Evolutionary conservation across 2,113 vertebrate genomes (phyloP).

Genomic region (Oreochromis aureus): DNA sequence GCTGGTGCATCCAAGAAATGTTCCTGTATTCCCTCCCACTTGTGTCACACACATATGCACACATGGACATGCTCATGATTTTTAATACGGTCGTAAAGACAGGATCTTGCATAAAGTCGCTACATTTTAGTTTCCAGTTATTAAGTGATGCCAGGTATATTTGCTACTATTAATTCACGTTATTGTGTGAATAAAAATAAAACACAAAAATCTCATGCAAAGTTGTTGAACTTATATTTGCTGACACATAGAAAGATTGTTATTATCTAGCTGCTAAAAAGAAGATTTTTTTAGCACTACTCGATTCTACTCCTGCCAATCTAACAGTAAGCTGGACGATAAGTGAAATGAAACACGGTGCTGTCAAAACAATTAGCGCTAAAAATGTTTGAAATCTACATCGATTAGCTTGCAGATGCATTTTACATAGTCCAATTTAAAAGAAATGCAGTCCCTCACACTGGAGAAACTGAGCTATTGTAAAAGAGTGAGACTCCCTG

Average conservation of each 20-base stretch:
- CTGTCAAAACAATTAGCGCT: not conserved
- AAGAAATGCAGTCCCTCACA: not conserved
- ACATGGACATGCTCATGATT: constrained; percentile 34
- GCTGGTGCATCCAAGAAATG: constrained; percentile 74
- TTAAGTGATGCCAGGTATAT: not conserved
- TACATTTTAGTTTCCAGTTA: constrained; percentile 21
- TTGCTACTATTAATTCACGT: constrained; percentile 8
- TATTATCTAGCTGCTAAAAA: not conserved
- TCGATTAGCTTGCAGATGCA: not conserved
- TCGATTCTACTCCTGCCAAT: not conserved
- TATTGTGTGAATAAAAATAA: not conserved
- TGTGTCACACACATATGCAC: constrained; percentile 25
- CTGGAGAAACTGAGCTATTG: not conserved
- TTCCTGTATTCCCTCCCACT: constrained; percentile 46
- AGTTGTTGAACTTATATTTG: not conserved
- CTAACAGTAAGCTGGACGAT: not conserved
- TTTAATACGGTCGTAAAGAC: constrained; percentile 50
- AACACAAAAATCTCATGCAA: not conserved
- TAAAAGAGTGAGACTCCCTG: not conserved
- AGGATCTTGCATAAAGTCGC: constrained; percentile 30
- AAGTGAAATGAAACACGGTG: not conserved
- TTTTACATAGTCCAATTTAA: not conserved
- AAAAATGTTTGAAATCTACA: not conserved
- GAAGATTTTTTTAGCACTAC: not conserved
- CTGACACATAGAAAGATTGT: not conserved